Percentiles rank a stretch among this genome's conserved stretches.
Evolutionary conservation across 2,797 vertebrate genomes (phyloP).

Genomic region (Salarias fasciatus): DNA sequence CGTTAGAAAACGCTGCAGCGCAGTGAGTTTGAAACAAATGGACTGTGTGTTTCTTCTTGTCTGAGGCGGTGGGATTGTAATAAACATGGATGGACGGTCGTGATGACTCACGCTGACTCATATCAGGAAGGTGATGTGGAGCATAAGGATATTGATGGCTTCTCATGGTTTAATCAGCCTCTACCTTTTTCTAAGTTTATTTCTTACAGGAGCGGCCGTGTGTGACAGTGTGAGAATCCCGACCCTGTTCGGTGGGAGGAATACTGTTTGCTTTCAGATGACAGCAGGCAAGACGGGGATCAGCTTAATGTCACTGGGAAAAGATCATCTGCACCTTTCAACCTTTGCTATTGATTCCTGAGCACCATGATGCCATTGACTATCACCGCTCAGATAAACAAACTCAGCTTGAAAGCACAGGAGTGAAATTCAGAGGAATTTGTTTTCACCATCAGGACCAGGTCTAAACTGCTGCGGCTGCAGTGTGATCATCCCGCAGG

Average conservation of each 20-base stretch:
- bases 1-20: slow-evolving; percentile 6
- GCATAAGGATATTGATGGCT: slow-evolving; percentile 14
- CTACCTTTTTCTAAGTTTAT: not conserved
- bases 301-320: slow-evolving; percentile 58
- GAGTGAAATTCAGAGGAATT: slow-evolving; percentile 18
- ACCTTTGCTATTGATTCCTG: slow-evolving; percentile 73
- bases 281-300: slow-evolving; percentile 64
- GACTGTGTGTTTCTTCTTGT: slow-evolving; percentile 24
- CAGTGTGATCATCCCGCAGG: slow-evolving; percentile 7
- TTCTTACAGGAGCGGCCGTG: slow-evolving; percentile 6
- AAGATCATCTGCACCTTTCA: slow-evolving; percentile 69
- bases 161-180: slow-evolving; percentile 12
- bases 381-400: slow-evolving; percentile 59
- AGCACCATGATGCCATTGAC: slow-evolving; percentile 68
- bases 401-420: slow-evolving; percentile 50
- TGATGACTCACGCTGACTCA: slow-evolving; percentile 25
- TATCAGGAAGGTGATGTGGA: slow-evolving; percentile 12
- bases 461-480: slow-evolving; percentile 2
- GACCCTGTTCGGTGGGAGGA: slow-evolving; percentile 50
- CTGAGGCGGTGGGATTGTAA: slow-evolving; percentile 35
- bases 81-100: slow-evolving; percentile 20
- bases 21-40: slow-evolving; percentile 6
- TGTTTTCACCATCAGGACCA: not conserved
- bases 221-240: slow-evolving; percentile 33
- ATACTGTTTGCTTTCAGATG: slow-evolving; percentile 63